These are phyloP conservation scores for Tursiops truncatus DNA, from an alignment of 2,113 vertebrate genomes.

Conservation along the genomic window DNA sequence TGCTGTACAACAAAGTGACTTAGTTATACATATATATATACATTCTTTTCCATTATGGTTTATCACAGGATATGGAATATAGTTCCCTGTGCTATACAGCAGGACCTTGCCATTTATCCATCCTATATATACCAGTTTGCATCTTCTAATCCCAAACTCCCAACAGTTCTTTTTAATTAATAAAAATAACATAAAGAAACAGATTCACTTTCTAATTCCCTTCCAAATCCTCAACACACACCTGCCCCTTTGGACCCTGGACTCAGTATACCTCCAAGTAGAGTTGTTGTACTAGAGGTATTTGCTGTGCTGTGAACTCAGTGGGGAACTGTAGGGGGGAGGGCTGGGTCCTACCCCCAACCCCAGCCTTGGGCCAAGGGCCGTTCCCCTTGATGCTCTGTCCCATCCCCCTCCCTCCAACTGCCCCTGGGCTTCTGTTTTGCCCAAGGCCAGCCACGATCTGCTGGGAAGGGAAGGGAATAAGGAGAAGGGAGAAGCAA, in stretches of 20 bases:
- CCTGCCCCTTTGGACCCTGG: constrained; percentile 77
- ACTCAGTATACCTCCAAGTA: constrained; percentile 56
- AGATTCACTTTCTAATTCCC: constrained; percentile 54
- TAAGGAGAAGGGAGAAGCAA: constrained; percentile 49
- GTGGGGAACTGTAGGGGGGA: constrained; percentile 60
- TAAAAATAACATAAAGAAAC: constrained; percentile 52
- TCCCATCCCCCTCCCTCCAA: constrained; percentile 49
- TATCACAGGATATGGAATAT: neutral
- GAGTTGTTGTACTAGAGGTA: constrained; percentile 71
- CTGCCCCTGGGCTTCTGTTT: constrained; percentile 55
- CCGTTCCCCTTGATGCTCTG: constrained; percentile 71
- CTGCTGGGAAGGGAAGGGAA: constrained; percentile 45
- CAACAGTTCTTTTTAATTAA: neutral
- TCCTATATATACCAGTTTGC: neutral
- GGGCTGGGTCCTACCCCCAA: neutral
- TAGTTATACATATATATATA: neutral
- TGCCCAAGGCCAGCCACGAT: constrained; percentile 25
- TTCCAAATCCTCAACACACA: constrained; percentile 42
- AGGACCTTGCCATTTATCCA: neutral
- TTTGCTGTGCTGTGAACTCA: constrained; percentile 76
- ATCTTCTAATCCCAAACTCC: neutral
- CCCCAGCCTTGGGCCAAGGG: constrained; percentile 47
- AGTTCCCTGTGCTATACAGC: neutral
- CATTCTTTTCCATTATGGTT: neutral
- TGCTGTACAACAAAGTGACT: neutral